A percentile compares a stretch with the other conserved stretches of the same genome.
phyloP scores from a whole-genome alignment of 2,888 invertebrate species.

The Helicoverpa assulta region DNA sequence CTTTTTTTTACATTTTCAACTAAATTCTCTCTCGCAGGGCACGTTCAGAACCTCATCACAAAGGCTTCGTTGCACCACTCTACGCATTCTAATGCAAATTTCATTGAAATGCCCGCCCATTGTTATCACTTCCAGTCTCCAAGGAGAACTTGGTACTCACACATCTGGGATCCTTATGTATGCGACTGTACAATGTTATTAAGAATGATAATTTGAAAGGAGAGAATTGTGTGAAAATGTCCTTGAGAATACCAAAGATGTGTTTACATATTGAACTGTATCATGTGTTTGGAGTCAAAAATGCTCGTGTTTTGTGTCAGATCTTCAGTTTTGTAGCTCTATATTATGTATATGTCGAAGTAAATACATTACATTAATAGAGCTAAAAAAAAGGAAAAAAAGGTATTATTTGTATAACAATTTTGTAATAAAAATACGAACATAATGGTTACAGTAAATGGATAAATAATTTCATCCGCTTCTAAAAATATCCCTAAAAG shows the following conservation, averaged over 20 bases:
- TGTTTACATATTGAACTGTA: slow-evolving; percentile 20
- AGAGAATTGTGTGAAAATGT: slow-evolving; percentile 13
- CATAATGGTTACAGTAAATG: slow-evolving; percentile 3
- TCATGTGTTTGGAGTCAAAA: not conserved
- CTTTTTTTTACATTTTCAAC: slow-evolving; percentile 48
- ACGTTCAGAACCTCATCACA: slow-evolving; percentile 75
- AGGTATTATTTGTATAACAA: too few species aligned
- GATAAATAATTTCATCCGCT: slow-evolving; percentile 31
- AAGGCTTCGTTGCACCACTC: slow-evolving; percentile 81
- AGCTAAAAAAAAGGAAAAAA: too few species aligned
- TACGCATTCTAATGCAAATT: slow-evolving; percentile 88
- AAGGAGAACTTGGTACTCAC: slow-evolving; percentile 76
- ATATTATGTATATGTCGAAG: too few species aligned
- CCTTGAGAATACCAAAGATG: slow-evolving; percentile 5
- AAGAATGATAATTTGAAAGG: slow-evolving; percentile 37
- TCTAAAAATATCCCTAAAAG: slow-evolving; percentile 22
- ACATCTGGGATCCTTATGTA: slow-evolving; percentile 70
- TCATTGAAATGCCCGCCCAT: slow-evolving; percentile 85
- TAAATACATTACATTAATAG: too few species aligned
- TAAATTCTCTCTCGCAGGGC: slow-evolving; percentile 56
- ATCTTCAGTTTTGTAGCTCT: too few species aligned
- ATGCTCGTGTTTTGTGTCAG: too few species aligned
- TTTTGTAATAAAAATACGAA: too few species aligned
- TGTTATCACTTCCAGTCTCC: slow-evolving; percentile 84
- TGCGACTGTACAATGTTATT: slow-evolving; percentile 43